Evolutionary conservation across 2,797 vertebrate genomes (phyloP).

Genomic region (Scolopax bukidnonensis): DNA sequence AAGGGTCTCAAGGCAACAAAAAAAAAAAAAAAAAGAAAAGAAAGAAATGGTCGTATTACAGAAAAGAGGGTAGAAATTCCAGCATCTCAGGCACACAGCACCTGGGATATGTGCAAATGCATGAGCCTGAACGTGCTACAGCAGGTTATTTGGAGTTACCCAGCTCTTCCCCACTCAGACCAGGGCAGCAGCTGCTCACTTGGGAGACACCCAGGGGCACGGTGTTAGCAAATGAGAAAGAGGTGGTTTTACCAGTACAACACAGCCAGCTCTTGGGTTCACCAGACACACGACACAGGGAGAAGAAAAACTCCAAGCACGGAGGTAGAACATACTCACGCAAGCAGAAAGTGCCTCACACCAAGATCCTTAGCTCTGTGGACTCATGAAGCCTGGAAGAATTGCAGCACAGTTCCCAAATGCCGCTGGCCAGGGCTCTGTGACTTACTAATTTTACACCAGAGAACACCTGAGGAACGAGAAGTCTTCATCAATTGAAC

Average conservation of each 20-base stretch:
- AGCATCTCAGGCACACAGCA: fast-evolving
- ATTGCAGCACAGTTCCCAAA: background rate
- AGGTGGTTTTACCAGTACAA: background rate
- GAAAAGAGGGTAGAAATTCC: background rate
- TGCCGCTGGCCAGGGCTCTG: background rate
- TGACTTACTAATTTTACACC: background rate
- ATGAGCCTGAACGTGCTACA: background rate
- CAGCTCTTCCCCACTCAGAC: background rate
- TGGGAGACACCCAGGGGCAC: background rate
- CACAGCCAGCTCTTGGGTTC: background rate
- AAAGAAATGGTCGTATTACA: background rate
- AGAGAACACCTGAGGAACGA: background rate
- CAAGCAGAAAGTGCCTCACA: background rate
- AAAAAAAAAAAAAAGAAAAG: background rate
- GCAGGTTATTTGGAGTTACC: background rate
- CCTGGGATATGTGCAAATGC: background rate
- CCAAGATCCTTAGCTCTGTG: background rate
- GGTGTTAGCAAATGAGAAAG: background rate
- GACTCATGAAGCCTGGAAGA: background rate
- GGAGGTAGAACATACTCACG: background rate
- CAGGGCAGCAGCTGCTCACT: background rate
- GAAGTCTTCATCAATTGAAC: background rate
- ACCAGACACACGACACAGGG: background rate
- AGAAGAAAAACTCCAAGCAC: background rate
- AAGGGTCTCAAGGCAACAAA: background rate